Percentiles rank a stretch among this genome's conserved stretches.
phyloP scores from a whole-genome alignment of 2,113 vertebrate genomes.

The Alectura lathami region DNA sequence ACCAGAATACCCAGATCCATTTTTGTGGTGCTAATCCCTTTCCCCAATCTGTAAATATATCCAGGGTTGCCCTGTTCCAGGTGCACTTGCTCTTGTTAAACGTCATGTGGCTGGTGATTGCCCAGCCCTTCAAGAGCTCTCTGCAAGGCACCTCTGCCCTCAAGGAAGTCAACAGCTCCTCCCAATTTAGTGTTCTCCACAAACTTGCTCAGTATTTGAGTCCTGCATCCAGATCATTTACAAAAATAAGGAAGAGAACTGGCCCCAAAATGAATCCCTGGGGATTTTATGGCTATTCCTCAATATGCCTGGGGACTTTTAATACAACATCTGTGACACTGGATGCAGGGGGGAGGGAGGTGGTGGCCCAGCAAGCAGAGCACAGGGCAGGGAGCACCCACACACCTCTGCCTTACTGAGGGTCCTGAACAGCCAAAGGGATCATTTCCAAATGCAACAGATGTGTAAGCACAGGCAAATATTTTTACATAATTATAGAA shows the following conservation, averaged over 20 bases:
- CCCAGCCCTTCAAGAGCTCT: neutral
- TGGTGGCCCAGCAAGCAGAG: neutral
- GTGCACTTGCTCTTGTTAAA: neutral
- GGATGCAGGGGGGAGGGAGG: neutral
- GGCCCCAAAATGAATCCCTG: neutral
- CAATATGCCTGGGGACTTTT: neutral
- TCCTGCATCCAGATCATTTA: neutral
- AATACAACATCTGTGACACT: neutral
- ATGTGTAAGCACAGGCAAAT: neutral
- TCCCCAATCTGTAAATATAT: too few relatives aligned
- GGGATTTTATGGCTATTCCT: neutral
- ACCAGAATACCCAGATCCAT: too few relatives aligned
- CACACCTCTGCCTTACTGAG: neutral
- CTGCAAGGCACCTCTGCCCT: neutral
- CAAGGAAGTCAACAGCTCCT: neutral
- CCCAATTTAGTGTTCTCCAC: neutral
- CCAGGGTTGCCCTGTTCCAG: neutral
- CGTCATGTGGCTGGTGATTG: neutral
- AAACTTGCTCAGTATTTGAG: neutral
- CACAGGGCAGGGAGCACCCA: fast-evolving
- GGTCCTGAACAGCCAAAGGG: neutral
- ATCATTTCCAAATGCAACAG: neutral
- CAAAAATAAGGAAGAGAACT: neutral
- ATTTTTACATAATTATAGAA: too few relatives aligned
- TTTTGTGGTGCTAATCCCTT: too few relatives aligned